Percentiles rank a stretch among this genome's conserved stretches.
These are phyloP conservation scores for Rosalia funebris DNA, from an alignment of 2,888 invertebrate species.

Conservation along the genomic window DNA sequence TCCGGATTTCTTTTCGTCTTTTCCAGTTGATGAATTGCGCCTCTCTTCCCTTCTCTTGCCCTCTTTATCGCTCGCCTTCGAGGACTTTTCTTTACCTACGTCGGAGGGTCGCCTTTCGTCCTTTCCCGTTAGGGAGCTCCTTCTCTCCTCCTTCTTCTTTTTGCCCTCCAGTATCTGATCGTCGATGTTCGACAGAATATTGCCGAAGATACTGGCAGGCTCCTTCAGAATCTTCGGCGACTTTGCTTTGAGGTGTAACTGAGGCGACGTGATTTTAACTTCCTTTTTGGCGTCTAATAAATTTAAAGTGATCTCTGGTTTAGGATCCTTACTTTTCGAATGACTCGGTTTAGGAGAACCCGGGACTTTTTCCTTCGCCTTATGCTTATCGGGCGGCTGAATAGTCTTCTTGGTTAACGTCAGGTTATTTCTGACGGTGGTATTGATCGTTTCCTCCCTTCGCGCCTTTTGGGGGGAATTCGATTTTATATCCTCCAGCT, in stretches of 20 bases:
- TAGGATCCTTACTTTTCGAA: not conserved
- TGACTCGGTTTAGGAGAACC: constrained; percentile 2
- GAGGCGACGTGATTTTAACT: constrained; percentile 3
- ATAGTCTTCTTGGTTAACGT: constrained; percentile 36
- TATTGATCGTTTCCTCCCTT: constrained; percentile 33
- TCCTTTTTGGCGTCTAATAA: constrained; percentile 1
- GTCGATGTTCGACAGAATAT: constrained; percentile 50
- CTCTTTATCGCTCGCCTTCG: constrained; percentile 14
- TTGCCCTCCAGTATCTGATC: constrained; percentile 44
- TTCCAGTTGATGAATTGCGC: constrained; percentile 9
- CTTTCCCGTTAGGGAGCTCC: constrained; percentile 22
- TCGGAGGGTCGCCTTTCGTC: constrained; percentile 18
- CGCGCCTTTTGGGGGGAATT: constrained; percentile 15
- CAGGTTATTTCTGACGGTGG: constrained; percentile 44
- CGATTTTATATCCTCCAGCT: constrained; percentile 50
- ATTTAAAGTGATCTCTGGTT: not conserved
- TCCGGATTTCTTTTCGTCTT: constrained; percentile 24
- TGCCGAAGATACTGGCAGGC: constrained; percentile 48
- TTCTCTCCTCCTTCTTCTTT: constrained; percentile 42
- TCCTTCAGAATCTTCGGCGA: constrained; percentile 46
- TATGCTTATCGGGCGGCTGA: constrained; percentile 27
- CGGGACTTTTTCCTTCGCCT: constrained; percentile 12
- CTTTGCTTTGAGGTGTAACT: constrained; percentile 21
- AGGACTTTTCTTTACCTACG: constrained; percentile 19
- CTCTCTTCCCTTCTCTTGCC: constrained; percentile 1